Base-by-base conservation (phyloP, 2,888 invertebrate species). In the Phengaris arion region DNA sequence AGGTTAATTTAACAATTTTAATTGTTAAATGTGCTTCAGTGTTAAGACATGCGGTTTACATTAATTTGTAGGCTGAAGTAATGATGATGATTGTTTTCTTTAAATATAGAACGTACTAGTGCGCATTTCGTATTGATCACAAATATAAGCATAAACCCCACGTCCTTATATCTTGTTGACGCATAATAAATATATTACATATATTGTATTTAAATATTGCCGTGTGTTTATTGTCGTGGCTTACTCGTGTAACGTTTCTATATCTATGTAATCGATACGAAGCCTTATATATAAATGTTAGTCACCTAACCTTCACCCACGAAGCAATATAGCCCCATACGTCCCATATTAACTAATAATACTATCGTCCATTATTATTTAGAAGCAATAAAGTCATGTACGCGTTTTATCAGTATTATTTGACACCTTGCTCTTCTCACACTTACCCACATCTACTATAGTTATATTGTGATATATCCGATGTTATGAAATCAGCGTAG, bases 111-210 rank as follows among this genome's bases (percentile, higher is more conserved):
- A 48, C 48, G 6, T 4, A 46, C 46, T 46, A 48, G 48, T 54
- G 59, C 22, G 59, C 10, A 59, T 59, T 59, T 22, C 59, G 59
- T 59, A 22, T 59, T 59, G 59, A 59, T 15, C 15, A 22, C 15
- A 55, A 12, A 69, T 74, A 57, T 87, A 85, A 52, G 22, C 13
- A 10, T 22, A 59, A 10, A 15, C 75, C 69, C 69, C 77, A 78
- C 78, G 72, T 78, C 77, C 78, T 80, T 82, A 83, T 85, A 83
- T 86, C 88, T 87, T 91, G 90, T 93, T 92, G 88, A 91, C 84
- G 92, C 92, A 92, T 92, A 92, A 92, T 92, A 92, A 87, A 87
- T 86, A 81, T 82, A 85, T 81, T 83, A 84, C 79, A 35, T 35
- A 81, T 87, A 80, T 82, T 79, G 78, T 80, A 78, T 81, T 82